Conservation (phyloP, 2,797 vertebrate genomes). For the Loriculus beryllinus region DNA sequence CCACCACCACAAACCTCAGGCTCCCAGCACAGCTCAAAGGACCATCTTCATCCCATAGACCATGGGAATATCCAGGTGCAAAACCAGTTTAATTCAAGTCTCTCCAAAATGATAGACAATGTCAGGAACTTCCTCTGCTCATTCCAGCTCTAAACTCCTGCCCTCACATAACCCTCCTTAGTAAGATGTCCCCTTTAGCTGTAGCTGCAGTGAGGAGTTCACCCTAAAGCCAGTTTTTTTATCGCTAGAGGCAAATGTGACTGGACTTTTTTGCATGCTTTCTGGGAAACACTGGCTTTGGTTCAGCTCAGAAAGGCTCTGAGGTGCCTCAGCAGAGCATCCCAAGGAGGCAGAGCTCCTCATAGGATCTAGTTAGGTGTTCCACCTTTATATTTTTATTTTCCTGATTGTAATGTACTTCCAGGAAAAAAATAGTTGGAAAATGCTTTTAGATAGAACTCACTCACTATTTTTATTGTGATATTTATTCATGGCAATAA, state of each 20-base stretch:
- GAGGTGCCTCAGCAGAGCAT: accelerated
- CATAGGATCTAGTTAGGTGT: not conserved
- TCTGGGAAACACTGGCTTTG: not conserved
- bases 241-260: not conserved
- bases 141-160: not conserved
- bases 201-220: not conserved
- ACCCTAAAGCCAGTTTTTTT: not conserved
- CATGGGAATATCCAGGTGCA: not conserved
- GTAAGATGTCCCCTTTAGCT: not conserved
- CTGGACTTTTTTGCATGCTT: not conserved
- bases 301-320: not conserved
- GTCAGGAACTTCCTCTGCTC: not conserved
- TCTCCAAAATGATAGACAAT: accelerated
- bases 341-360: not conserved
- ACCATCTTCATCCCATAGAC: not conserved
- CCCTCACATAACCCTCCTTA: not conserved
- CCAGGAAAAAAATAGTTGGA: not conserved
- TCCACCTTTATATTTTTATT: not conserved
- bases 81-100: not conserved
- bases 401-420: not conserved
- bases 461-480: not conserved
- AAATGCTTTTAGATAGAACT: not conserved
- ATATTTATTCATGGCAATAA: not conserved
- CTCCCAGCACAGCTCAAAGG: not conserved
- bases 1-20: not conserved